Conservation (phyloP, 92 coral and sea anemone genomes). For the Nematostella vectensis region DNA sequence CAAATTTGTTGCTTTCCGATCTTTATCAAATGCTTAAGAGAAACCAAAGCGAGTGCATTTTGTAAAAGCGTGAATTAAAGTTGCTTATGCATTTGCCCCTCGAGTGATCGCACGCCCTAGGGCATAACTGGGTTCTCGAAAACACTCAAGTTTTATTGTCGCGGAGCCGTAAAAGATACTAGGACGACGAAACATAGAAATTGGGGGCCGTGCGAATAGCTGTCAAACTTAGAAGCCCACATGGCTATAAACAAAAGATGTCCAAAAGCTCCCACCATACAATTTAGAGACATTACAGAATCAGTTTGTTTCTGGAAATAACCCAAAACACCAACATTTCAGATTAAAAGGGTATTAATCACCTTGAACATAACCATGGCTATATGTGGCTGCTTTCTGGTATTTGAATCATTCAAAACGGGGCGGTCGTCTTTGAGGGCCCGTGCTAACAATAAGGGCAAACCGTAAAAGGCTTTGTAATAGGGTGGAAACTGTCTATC, state of each 20-base stretch:
- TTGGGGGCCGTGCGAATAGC: background rate
- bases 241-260: conserved; percentile 16
- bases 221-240: conserved; percentile 6
- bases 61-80: too few relatives aligned
- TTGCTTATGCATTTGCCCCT: too few relatives aligned
- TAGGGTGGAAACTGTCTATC: conserved; percentile 67
- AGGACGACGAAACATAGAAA: background rate
- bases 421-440: conserved; percentile 11
- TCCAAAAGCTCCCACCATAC: background rate
- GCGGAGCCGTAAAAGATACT: background rate
- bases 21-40: background rate
- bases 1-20: background rate
- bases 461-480: conserved; percentile 13
- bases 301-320: background rate
- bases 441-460: conserved; percentile 14
- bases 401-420: conserved; percentile 21
- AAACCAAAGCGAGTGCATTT: too few relatives aligned
- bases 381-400: conserved; percentile 56
- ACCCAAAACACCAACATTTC: too few relatives aligned
- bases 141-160: background rate
- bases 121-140: background rate
- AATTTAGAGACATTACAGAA: background rate
- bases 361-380: conserved; percentile 61
- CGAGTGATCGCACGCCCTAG: too few relatives aligned
- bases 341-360: conserved; percentile 10